These are phyloP conservation scores for Gnatocerus cornutus DNA, from an alignment of 2,888 invertebrate genomes.

Conservation along the genomic window DNA sequence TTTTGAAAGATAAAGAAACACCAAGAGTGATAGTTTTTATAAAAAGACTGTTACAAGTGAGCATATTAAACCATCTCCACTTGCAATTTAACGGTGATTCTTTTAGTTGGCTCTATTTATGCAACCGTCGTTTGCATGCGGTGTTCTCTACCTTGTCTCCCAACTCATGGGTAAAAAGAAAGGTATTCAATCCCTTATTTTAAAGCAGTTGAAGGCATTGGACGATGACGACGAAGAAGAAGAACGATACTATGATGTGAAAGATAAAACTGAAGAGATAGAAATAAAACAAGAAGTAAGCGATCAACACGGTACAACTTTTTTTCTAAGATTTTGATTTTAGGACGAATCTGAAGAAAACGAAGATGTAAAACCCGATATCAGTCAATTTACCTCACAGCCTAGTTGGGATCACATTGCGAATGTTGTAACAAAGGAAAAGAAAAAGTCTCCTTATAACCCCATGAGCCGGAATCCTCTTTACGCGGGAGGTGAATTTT, in stretches of 20 bases:
- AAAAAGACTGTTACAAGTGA: slow-evolving; percentile 83
- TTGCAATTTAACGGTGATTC: background rate
- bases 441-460: slow-evolving; percentile 72
- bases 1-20: slow-evolving; percentile 84
- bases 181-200: slow-evolving; percentile 59
- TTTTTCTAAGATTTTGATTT: background rate
- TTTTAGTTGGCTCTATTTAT: slow-evolving; percentile 78
- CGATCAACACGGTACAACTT: slow-evolving; percentile 57
- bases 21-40: slow-evolving; percentile 86
- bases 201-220: slow-evolving; percentile 59
- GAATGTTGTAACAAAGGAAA: slow-evolving; percentile 54
- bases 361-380: slow-evolving; percentile 62
- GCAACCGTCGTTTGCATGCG: slow-evolving; percentile 86
- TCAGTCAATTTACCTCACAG: slow-evolving; percentile 53
- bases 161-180: slow-evolving; percentile 74
- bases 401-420: slow-evolving; percentile 64
- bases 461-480: slow-evolving; percentile 87
- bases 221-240: slow-evolving; percentile 58
- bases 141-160: slow-evolving; percentile 85
- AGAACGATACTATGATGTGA: slow-evolving; percentile 62
- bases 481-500: slow-evolving; percentile 84
- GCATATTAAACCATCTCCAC: slow-evolving; percentile 48
- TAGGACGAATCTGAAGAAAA: slow-evolving; percentile 61
- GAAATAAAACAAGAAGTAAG: slow-evolving; percentile 56
- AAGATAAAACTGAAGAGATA: slow-evolving; percentile 61